Evolutionary conservation across 2,113 vertebrate species (phyloP).

Genomic region (Brienomyrus brachyistius): DNA sequence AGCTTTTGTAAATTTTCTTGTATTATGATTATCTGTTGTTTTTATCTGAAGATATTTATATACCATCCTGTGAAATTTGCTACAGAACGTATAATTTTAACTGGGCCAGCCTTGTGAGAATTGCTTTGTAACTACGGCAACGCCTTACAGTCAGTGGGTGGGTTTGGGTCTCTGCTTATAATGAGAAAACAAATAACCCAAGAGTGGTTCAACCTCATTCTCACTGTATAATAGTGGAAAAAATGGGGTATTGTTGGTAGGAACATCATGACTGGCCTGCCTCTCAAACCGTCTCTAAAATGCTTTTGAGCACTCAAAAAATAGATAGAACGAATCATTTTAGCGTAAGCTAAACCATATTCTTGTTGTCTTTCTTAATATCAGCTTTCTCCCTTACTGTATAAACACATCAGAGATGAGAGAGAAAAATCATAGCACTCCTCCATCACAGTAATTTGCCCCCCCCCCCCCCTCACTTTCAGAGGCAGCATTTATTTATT

Average conservation of each 20-base stretch:
- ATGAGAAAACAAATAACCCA: neutral
- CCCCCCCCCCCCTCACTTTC: slow-evolving; percentile 50
- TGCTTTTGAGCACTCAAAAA: neutral
- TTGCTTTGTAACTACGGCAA: neutral
- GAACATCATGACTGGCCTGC: neutral
- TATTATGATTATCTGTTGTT: neutral
- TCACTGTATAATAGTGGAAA: neutral
- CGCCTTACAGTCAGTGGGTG: neutral
- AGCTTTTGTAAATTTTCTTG: neutral
- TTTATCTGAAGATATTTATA: neutral
- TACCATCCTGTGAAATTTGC: neutral
- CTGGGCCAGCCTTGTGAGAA: neutral
- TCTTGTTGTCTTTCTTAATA: neutral
- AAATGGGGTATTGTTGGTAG: neutral
- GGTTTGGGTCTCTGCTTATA: neutral
- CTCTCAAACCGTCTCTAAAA: neutral
- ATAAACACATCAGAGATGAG: slow-evolving; percentile 39
- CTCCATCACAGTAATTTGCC: slow-evolving; percentile 53
- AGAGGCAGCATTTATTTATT: slow-evolving; percentile 59
- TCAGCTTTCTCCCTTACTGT: slow-evolving; percentile 39
- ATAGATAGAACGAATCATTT: neutral
- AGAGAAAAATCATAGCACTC: slow-evolving; percentile 45
- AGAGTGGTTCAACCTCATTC: neutral
- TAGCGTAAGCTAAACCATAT: neutral
- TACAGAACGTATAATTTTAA: neutral